A percentile compares a stretch with the other conserved stretches of the same genome.
Evolutionary conservation across 1,140 invertebrate genomes (phyloP).

Genomic region (Apocrypta bakeri): DNA sequence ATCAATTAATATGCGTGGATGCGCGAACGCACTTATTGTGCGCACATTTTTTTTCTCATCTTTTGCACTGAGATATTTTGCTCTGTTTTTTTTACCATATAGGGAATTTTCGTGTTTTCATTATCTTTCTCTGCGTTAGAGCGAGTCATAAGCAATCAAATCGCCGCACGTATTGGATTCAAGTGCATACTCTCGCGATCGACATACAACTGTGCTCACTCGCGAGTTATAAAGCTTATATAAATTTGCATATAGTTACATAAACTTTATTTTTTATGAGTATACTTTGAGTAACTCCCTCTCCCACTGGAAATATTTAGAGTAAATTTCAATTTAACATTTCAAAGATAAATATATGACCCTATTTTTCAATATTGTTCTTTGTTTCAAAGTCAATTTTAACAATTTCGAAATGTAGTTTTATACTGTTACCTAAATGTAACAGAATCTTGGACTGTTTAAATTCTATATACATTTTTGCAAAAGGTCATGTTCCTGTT

Average conservation of each 20-base stretch:
- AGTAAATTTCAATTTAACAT: neutral
- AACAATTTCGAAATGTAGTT: too few species aligned
- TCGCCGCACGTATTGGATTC: neutral
- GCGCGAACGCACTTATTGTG: neutral
- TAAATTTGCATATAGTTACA: neutral
- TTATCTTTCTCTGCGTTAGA: neutral
- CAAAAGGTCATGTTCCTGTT: neutral
- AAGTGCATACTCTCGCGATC: neutral
- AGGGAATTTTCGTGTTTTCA: neutral
- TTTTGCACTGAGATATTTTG: neutral
- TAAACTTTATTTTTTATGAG: neutral
- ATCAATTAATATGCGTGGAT: constrained; percentile 35
- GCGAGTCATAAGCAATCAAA: constrained; percentile 1
- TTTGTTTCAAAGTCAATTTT: too few species aligned
- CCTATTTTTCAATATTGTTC: neutral
- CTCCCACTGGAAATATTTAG: neutral
- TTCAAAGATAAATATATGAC: neutral
- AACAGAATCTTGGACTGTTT: too few species aligned
- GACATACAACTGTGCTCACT: neutral
- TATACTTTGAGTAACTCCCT: neutral
- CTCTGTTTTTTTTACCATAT: neutral
- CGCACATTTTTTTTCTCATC: neutral
- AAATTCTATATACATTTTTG: too few species aligned
- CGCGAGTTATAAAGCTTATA: neutral
- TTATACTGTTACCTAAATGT: too few species aligned